Evolutionary conservation across 35 echinoderm and acorn worm genomes (phyloP), one percentile per base, ranked within the genome.

Genomic region (Diadema setosum): DNA sequence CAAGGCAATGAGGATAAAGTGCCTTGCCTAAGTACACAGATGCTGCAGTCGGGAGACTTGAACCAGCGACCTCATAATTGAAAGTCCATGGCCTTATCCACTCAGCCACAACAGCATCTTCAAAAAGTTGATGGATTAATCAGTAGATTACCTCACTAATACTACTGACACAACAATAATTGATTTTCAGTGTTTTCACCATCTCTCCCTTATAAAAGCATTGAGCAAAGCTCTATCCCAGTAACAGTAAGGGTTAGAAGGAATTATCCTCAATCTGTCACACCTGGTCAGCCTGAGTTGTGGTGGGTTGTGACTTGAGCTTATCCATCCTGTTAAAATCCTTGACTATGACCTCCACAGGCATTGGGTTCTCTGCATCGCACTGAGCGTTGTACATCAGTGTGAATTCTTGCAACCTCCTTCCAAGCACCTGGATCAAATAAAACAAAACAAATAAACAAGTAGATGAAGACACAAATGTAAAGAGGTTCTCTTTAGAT

Each of bases 331-430:
- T 87, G 39, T 91, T 87, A 40, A 90, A 83, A 25, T 97, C 84
- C 44, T 86, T 90, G 7, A 93, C 81, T 55, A 93, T 76, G 24
- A 75, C 64, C 18, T 87, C 64, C 9, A 87, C 90, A 84, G 45
- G 15, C 58, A 86, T 87, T 14, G 92, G 96, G 58, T 85, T 86
- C 18, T 42, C 74, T 8, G 89, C 65, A 84, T 98, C 96, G 87
- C 96, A 98, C 46, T 98, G 89, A 1, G 96, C 93, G 85, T 98
- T 98, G 46, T 98, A 98, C 63, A 98, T 84, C 14, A 98, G 32
- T 31, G 93, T 91, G 58, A 81, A 98, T 25, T 98, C 92, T 20
- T 94, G 85, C 14, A 98, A 45, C 32, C 96, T 87, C 84, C 90
- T 88, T 5, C 89, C 74, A 8, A 94, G 42, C 26, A 88, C 86